Conservation (phyloP, 1,140 invertebrate species). For the Drosophila ironensis region DNA sequence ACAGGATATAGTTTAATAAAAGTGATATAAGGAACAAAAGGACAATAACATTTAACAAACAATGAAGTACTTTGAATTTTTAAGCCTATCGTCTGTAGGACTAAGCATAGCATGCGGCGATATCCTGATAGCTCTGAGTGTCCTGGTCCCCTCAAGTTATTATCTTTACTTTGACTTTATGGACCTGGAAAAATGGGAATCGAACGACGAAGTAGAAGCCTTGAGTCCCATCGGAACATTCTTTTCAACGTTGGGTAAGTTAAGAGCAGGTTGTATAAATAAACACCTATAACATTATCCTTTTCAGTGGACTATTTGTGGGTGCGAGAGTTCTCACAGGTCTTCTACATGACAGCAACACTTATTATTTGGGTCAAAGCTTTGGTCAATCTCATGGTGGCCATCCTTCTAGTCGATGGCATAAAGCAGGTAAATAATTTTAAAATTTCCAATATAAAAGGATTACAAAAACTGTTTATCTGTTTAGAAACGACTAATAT, state of each 20-base stretch:
- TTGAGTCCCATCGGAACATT: constrained; percentile 60
- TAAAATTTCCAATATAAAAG: not conserved
- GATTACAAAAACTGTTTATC: not conserved
- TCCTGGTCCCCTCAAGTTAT: constrained; percentile 58
- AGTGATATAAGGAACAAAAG: not conserved
- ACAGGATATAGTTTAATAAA: constrained; percentile 9
- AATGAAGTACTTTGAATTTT: constrained; percentile 76
- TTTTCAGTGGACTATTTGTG: constrained; percentile 70
- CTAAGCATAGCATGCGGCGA: constrained; percentile 66
- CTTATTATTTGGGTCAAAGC: constrained; percentile 75
- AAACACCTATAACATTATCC: not conserved
- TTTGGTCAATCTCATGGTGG: constrained; percentile 74
- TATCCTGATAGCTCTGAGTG: constrained; percentile 48
- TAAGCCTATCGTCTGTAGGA: constrained; percentile 64
- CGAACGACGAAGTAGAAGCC: constrained; percentile 55
- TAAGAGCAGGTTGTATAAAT: not conserved
- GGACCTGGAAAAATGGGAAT: constrained; percentile 63
- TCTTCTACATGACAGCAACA: constrained; percentile 76
- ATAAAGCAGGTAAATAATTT: constrained; percentile 66
- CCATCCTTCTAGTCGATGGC: constrained; percentile 71
- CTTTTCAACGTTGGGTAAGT: constrained; percentile 59
- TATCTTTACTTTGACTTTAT: constrained; percentile 69
- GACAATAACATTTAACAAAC: not conserved
- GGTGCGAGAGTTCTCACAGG: constrained; percentile 73
- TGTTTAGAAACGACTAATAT: constrained; percentile 68